A percentile compares a stretch with the other conserved stretches of the same genome.
phyloP scores from a whole-genome alignment of 2,113 vertebrate species.

The Pandion haliaetus region DNA sequence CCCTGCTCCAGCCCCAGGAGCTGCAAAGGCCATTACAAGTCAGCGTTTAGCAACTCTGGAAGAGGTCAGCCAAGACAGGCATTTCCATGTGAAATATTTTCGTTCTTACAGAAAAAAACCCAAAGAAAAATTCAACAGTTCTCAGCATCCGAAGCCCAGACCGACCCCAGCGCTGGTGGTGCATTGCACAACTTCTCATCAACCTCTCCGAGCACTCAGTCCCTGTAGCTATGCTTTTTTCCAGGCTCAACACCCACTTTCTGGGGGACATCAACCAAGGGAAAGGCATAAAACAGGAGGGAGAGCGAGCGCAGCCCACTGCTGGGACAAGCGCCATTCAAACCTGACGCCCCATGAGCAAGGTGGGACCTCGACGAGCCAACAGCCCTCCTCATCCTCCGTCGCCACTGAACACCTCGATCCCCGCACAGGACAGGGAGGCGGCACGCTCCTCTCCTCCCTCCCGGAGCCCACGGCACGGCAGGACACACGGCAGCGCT shows the following conservation, averaged over 20 bases:
- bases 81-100: slow-evolving; percentile 35
- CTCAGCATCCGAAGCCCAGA: background rate
- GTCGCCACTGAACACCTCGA: rapidly evolving
- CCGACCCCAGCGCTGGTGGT: background rate
- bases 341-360: rapidly evolving
- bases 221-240: rapidly evolving
- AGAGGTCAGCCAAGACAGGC: slow-evolving; percentile 58
- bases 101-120: background rate
- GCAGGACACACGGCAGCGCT: background rate
- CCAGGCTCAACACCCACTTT: background rate
- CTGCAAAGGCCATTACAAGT: slow-evolving; percentile 54
- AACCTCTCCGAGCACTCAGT: background rate
- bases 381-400: rapidly evolving
- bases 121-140: background rate
- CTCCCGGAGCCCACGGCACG: rapidly evolving
- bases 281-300: background rate
- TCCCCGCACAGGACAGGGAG: rapidly evolving
- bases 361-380: rapidly evolving
- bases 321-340: background rate
- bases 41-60: background rate
- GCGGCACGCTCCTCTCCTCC: background rate
- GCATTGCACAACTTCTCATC: background rate
- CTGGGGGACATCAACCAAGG: background rate
- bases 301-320: rapidly evolving
- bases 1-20: slow-evolving; percentile 50